These are phyloP conservation scores for Drosophila mayaguana DNA, from an alignment of 2,888 invertebrate species.

Conservation along the genomic window DNA sequence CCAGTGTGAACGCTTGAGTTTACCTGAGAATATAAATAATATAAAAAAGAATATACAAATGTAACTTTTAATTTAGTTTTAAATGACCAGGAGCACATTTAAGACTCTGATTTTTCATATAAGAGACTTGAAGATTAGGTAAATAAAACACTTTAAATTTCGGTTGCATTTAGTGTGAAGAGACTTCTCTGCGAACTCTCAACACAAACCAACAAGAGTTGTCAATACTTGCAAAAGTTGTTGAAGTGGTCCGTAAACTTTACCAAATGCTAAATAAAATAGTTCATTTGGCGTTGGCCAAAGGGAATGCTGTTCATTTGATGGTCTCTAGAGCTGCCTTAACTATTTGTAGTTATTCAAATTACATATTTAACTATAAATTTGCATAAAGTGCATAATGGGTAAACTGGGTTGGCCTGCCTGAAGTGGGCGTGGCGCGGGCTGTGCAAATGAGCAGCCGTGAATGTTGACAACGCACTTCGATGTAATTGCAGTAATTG, in stretches of 20 bases:
- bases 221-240: not conserved
- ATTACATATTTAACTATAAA: slow-evolving; percentile 25
- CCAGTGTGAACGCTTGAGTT: not conserved
- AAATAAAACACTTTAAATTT: not conserved
- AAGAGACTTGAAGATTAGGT: too few species aligned
- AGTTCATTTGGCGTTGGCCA: not conserved
- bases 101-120: too few species aligned
- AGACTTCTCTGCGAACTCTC: not conserved
- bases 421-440: not conserved
- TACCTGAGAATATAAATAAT: not conserved
- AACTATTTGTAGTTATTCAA: not conserved
- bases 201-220: not conserved
- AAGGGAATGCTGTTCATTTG: not conserved
- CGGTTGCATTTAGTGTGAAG: not conserved
- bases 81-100: too few species aligned
- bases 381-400: slow-evolving; percentile 43
- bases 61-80: too few species aligned
- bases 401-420: not conserved
- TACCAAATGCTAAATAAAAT: not conserved
- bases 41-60: too few species aligned
- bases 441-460: slow-evolving; percentile 19
- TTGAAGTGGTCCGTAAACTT: not conserved
- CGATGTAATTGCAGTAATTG: slow-evolving; percentile 45
- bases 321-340: not conserved
- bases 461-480: slow-evolving; percentile 25